These are phyloP conservation scores for Allygus modestus DNA, from an alignment of 2,888 invertebrate species.

Conservation along the genomic window DNA sequence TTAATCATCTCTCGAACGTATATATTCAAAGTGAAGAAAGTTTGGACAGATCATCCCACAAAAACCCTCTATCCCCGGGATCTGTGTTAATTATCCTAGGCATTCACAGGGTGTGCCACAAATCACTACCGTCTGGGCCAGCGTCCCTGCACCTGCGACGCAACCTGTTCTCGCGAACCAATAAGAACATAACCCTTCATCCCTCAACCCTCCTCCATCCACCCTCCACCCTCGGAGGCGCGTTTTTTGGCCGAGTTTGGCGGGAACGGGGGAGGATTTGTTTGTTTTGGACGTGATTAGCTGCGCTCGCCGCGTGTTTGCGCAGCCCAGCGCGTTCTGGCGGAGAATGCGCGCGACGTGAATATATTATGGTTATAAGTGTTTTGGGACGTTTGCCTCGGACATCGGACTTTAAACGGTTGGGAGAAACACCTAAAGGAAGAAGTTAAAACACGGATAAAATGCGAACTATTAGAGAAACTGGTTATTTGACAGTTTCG, in stretches of 20 bases:
- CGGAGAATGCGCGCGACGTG: slow-evolving; percentile 3
- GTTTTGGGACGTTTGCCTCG: neutral
- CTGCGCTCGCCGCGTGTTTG: slow-evolving; percentile 2
- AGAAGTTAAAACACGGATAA: too few relatives aligned
- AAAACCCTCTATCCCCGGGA: neutral
- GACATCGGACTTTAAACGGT: too few relatives aligned
- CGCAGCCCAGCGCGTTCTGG: neutral
- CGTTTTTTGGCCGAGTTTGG: slow-evolving; percentile 74
- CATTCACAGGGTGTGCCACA: slow-evolving; percentile 21
- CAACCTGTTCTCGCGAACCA: slow-evolving; percentile 74
- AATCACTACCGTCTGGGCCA: slow-evolving; percentile 61
- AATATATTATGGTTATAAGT: too few relatives aligned
- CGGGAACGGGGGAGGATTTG: slow-evolving; percentile 60
- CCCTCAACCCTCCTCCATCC: slow-evolving; percentile 74
- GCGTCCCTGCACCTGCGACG: slow-evolving; percentile 72
- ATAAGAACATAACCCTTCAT: slow-evolving; percentile 59
- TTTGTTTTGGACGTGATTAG: slow-evolving; percentile 54
- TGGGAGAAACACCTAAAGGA: too few relatives aligned
- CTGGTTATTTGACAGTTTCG: too few relatives aligned
- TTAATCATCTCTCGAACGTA: too few relatives aligned
- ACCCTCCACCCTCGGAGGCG: slow-evolving; percentile 72
- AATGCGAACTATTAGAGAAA: too few relatives aligned
- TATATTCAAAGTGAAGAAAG: neutral
- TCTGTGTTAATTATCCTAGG: slow-evolving; percentile 17
- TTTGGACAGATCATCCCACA: neutral